Conservation (phyloP, 23 tunicate species). For the Diplosoma virens region DNA sequence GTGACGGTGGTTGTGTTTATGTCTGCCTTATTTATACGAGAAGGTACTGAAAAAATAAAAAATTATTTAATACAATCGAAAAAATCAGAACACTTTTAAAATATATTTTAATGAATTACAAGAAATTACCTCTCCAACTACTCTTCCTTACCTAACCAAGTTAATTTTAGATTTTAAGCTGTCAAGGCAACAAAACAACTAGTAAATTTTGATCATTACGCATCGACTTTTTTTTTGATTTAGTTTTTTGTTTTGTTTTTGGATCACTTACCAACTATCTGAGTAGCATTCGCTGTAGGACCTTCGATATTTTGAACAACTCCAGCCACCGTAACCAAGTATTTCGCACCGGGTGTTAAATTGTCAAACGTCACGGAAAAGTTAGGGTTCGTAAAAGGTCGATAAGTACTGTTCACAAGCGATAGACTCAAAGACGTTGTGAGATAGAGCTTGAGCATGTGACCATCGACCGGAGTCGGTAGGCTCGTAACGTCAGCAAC, state of each 20-base stretch:
- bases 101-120: too few relatives aligned
- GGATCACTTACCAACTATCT: constrained; percentile 18
- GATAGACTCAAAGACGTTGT: background rate
- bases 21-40: background rate
- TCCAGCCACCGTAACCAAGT: background rate
- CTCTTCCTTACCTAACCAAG: too few relatives aligned
- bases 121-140: too few relatives aligned
- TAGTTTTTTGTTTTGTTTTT: background rate
- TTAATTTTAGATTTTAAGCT: too few relatives aligned
- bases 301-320: background rate
- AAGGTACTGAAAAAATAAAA: constrained; percentile 7
- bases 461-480: background rate
- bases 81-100: too few relatives aligned
- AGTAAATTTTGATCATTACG: too few relatives aligned
- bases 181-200: too few relatives aligned
- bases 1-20: constrained; percentile 2
- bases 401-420: background rate
- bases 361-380: background rate
- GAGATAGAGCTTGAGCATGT: background rate
- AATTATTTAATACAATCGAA: too few relatives aligned
- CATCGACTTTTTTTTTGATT: too few relatives aligned
- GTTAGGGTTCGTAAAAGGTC: background rate
- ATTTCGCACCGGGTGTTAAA: constrained; percentile 16
- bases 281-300: background rate
- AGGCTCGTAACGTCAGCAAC: background rate